These are phyloP conservation scores for Lytechinus variegatus DNA, from an alignment of 35 echinoderm and acorn worm species.

Conservation along the genomic window DNA sequence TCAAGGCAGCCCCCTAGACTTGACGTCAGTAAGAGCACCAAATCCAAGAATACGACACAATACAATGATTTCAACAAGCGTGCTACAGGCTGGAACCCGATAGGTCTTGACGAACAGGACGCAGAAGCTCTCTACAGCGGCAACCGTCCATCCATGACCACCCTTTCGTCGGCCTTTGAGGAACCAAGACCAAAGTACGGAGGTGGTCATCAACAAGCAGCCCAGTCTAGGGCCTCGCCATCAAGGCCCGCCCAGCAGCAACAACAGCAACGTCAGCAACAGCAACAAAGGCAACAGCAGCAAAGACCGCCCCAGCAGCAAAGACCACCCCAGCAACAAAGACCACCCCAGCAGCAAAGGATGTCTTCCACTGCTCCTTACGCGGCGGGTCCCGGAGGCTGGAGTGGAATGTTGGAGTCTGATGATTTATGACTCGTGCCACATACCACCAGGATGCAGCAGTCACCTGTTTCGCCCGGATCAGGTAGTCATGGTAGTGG, in stretches of 20 bases:
- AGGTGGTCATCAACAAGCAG: constrained; percentile 11
- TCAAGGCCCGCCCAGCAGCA: neutral
- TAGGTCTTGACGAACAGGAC: constrained; percentile 33
- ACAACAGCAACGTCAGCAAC: too few species aligned
- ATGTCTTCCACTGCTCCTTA: constrained; percentile 32
- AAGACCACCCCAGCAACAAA: neutral
- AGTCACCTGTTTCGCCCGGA: neutral
- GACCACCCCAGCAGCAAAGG: constrained; percentile 29
- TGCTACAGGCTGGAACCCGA: constrained; percentile 12
- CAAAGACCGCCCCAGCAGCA: neutral
- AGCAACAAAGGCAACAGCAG: neutral
- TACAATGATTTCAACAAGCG: neutral
- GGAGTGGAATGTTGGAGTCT: constrained; percentile 46
- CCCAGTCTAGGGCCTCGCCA: constrained; percentile 17
- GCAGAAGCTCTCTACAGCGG: constrained; percentile 33
- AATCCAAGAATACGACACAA: neutral
- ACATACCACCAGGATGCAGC: neutral
- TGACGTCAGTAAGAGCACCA: neutral
- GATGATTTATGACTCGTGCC: constrained; percentile 48
- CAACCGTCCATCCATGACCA: neutral
- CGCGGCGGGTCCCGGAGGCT: constrained; percentile 48
- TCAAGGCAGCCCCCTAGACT: neutral
- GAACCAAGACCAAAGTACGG: constrained; percentile 31
- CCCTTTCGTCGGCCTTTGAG: constrained; percentile 32
- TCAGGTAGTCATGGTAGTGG: neutral